A percentile compares a stretch with the other conserved stretches of the same genome.
phyloP scores from a whole-genome alignment of 2,113 vertebrate genomes.

The Pachyramphus minor region DNA sequence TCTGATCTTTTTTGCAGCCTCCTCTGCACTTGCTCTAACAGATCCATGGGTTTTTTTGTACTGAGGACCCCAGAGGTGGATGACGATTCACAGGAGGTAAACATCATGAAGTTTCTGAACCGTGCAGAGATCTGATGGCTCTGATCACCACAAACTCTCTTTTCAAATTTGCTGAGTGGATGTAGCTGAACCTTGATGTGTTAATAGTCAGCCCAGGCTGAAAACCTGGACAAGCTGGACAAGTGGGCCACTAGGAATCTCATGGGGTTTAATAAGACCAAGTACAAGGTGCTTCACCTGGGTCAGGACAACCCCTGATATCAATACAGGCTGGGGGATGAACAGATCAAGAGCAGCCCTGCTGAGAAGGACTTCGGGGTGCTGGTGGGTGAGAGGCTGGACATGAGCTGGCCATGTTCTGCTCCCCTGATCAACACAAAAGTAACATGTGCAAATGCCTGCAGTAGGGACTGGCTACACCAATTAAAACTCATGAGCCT shows the following conservation, averaged over 20 bases:
- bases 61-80: not conserved
- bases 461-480: not conserved
- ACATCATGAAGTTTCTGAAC: not conserved
- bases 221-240: not conserved
- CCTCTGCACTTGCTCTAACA: not conserved
- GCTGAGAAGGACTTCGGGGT: not conserved
- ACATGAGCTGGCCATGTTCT: rapidly evolving
- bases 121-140: not conserved
- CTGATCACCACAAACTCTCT: not conserved
- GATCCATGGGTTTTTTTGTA: not conserved
- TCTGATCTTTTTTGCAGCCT: not conserved
- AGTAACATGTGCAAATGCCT: not conserved
- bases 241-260: not conserved
- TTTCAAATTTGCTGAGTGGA: not conserved
- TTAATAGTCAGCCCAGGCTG: not conserved
- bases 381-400: not conserved
- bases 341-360: not conserved
- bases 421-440: not conserved
- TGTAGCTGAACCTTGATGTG: not conserved
- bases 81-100: not conserved
- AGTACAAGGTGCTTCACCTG: not conserved
- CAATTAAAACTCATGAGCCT: not conserved
- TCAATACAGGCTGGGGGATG: not conserved
- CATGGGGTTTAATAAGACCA: not conserved
- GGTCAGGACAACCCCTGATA: not conserved